Percentiles rank a stretch among this genome's conserved stretches.
Evolutionary conservation across 2,888 invertebrate genomes (phyloP).

Genomic region (Phania funesta): DNA sequence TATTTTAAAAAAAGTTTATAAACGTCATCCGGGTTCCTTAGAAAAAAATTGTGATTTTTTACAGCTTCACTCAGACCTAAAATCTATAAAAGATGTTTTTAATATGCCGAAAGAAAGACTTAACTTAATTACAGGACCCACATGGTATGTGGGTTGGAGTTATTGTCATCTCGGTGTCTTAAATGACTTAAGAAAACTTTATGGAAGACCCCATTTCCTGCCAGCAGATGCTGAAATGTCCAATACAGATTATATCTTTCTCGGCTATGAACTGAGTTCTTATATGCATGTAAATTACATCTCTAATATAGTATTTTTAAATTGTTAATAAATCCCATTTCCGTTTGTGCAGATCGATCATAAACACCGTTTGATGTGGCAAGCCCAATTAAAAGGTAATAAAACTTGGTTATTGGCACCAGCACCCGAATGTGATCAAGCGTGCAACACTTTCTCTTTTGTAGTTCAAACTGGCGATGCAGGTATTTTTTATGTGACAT

Average conservation of each 20-base stretch:
- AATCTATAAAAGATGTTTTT: conserved; percentile 88
- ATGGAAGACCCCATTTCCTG: conserved; percentile 90
- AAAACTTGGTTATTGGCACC: conserved; percentile 93
- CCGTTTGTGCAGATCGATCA: conserved; percentile 87
- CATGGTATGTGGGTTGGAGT: conserved; percentile 97
- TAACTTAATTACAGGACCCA: conserved; percentile 82
- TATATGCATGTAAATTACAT: conserved; percentile 93
- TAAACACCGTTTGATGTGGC: conserved; percentile 95
- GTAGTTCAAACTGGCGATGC: conserved; percentile 93
- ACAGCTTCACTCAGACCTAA: conserved; percentile 91
- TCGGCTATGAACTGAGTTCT: conserved; percentile 94
- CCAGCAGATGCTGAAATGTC: conserved; percentile 94
- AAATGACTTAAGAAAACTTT: conserved; percentile 87
- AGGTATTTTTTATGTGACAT: conserved; percentile 81
- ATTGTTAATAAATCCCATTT: not conserved
- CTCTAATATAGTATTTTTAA: not conserved
- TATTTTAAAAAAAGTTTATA: conserved; percentile 86
- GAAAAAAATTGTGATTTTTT: conserved; percentile 93
- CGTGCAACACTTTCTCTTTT: conserved; percentile 87
- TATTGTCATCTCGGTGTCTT: conserved; percentile 93
- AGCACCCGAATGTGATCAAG: conserved; percentile 91
- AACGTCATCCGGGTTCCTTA: conserved; percentile 85
- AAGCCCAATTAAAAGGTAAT: conserved; percentile 92
- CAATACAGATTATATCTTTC: conserved; percentile 93
- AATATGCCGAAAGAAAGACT: conserved; percentile 86